Evolutionary conservation across 2,797 vertebrate species (phyloP).

Genomic region (Myotis myotis): DNA sequence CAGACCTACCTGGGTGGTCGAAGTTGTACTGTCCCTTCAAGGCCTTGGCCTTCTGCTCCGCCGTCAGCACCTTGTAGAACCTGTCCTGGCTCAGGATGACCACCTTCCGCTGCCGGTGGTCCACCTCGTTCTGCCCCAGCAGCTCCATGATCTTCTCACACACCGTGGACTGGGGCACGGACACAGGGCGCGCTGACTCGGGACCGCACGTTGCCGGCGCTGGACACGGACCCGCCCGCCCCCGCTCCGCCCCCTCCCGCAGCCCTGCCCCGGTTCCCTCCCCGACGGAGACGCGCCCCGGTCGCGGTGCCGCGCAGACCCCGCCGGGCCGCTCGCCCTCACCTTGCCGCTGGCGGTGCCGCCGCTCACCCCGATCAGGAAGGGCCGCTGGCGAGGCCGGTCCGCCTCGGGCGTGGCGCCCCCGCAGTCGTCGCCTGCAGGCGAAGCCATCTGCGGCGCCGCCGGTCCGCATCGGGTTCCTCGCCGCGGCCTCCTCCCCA

Average conservation of each 20-base stretch:
- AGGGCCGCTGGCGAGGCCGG: conserved; percentile 88
- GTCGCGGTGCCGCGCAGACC: neutral
- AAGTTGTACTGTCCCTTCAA: conserved; percentile 98
- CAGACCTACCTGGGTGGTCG: conserved; percentile 92
- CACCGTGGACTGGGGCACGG: conserved; percentile 91
- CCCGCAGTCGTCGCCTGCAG: conserved; percentile 53
- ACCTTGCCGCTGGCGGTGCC: conserved; percentile 98
- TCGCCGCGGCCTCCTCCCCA: neutral
- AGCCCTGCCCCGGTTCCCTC: neutral
- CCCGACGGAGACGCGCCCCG: neutral
- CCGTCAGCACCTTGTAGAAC: conserved; percentile 94
- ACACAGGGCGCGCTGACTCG: neutral
- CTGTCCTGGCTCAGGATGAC: conserved; percentile 96
- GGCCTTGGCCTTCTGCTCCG: conserved; percentile 94
- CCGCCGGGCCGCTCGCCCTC: neutral
- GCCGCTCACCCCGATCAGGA: conserved; percentile 95
- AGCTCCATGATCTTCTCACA: conserved; percentile 99
- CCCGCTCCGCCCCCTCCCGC: no score
- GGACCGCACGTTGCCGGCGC: no score
- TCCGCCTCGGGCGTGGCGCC: conserved; percentile 81
- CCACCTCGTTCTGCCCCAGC: conserved; percentile 96
- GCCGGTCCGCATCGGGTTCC: neutral
- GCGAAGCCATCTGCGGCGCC: conserved; percentile 69
- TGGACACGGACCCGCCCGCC: neutral
- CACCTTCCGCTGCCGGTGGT: conserved; percentile 94